phyloP scores from a whole-genome alignment of 53 echinoderm and acorn worm genomes.

The Crossaster papposus region DNA sequence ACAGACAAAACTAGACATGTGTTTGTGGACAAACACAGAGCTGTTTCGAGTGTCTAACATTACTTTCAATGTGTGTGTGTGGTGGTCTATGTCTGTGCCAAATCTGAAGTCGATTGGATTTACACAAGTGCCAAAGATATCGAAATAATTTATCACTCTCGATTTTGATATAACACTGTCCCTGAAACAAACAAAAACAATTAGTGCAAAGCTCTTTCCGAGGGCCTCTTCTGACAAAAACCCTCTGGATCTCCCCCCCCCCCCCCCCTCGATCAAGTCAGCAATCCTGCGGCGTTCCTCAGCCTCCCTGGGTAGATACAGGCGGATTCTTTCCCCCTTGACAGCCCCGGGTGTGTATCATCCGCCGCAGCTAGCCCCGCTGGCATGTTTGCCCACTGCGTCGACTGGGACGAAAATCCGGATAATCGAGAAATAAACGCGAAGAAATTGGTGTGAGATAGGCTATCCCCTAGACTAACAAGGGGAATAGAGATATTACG shows the following conservation, averaged over 20 bases:
- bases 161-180: not conserved
- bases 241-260: not conserved
- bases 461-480: slow-evolving; percentile 24
- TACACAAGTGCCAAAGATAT: no score
- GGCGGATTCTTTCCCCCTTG: not conserved
- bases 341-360: slow-evolving; percentile 1
- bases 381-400: slow-evolving; percentile 34
- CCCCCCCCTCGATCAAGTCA: not conserved
- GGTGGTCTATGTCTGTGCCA: no score
- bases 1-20: no score
- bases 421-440: slow-evolving; percentile 44
- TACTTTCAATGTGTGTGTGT: no score
- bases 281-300: slow-evolving; percentile 6
- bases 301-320: not conserved
- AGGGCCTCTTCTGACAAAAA: not conserved
- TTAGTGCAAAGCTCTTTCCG: slow-evolving; percentile 17
- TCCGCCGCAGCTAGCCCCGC: slow-evolving; percentile 16
- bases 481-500: slow-evolving; percentile 1
- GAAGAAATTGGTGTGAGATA: slow-evolving; percentile 53
- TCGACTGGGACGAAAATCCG: not conserved
- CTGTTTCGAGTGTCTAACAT: no score
- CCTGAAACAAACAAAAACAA: slow-evolving; percentile 21
- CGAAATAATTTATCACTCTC: not conserved
- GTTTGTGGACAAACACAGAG: no score
- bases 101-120: no score